phyloP scores from a whole-genome alignment of 2,113 vertebrate species.

The Pyrgilauda ruficollis region DNA sequence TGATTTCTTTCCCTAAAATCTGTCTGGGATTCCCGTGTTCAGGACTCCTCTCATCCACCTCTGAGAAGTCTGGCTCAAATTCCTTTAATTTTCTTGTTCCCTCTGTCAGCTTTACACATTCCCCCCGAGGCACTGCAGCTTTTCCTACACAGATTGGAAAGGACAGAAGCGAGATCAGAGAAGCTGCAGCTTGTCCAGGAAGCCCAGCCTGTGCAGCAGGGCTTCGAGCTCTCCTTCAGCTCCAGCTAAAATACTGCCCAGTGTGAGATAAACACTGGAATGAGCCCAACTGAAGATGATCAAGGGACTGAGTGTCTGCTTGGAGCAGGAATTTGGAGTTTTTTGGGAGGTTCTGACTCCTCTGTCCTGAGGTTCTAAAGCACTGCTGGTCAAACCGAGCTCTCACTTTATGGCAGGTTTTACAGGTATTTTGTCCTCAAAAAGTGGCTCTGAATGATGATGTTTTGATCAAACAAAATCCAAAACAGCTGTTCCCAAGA shows the following conservation, averaged over 20 bases:
- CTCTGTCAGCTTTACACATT: not conserved
- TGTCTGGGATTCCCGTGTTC: not conserved
- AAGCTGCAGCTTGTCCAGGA: conserved; percentile 11
- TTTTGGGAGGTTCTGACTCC: not conserved
- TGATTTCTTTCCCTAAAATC: not conserved
- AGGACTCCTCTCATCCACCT: not conserved
- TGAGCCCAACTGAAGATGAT: not conserved
- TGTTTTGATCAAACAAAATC: not conserved
- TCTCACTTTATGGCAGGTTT: not conserved
- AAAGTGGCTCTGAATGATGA: not conserved
- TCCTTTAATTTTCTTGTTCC: not conserved
- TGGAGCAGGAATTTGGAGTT: not conserved
- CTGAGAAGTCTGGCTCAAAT: not conserved
- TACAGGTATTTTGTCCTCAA: not conserved
- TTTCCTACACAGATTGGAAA: not conserved
- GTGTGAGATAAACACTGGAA: not conserved
- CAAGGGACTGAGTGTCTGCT: not conserved
- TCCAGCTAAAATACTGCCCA: not conserved
- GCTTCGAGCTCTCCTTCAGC: not conserved
- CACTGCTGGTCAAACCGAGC: not conserved
- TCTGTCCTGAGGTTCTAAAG: not conserved
- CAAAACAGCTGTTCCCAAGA: not conserved
- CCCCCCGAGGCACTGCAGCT: conserved; percentile 19
- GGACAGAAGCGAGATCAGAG: conserved; percentile 1
- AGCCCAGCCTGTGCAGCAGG: not conserved